Base-by-base conservation (phyloP, 2,797 vertebrate species). In the Takifugu ocellatus region DNA sequence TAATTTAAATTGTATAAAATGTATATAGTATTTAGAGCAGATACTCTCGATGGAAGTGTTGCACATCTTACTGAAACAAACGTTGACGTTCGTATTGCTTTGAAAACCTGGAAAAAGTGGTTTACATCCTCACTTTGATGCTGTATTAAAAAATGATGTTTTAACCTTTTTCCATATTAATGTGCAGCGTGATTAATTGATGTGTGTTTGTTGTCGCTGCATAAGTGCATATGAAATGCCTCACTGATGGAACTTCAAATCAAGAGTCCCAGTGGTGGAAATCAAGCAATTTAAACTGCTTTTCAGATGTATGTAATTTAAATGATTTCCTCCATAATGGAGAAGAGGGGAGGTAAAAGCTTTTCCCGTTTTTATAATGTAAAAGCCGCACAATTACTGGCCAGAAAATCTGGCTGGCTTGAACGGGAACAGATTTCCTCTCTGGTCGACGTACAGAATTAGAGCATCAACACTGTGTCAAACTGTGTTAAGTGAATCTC, bases 11-110 rank as follows among this genome's bases (percentile, higher is more conserved):
- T 71, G 84, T 82, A 82, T 24, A 83, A 82, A 78, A 86, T 88
- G 74, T 84, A 77, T 63, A 83, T 79, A 81, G 68, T 47, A 74
- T 71, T 76, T 81, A 74, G 61, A 59, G 54, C 61, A 46, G 54
- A 68, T 25, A 45, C 48, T 74, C 86, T 77, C 57, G 53, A 48
- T 71, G 57, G 71, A 54, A 93, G 89, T 90, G 89, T 87, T 78
- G 78, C 84, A 87, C 68, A 84, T 91, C 86, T 90, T 91, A 89
- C 88, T 71, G 1, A 56, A 83, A 77, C 57, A 78, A 80, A 86
- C 87, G 70, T 82, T 68, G 85, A 87, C 77, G 82, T 93, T 93
- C 92, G 91, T 93, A 93, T 89, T 75, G 86, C 92, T 92, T 92
- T 91, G 77, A 88, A 91, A 91, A 75, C 84, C 78, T 73, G 82